Conservation (phyloP, 2,113 vertebrate genomes). For the Elephantulus edwardii region DNA sequence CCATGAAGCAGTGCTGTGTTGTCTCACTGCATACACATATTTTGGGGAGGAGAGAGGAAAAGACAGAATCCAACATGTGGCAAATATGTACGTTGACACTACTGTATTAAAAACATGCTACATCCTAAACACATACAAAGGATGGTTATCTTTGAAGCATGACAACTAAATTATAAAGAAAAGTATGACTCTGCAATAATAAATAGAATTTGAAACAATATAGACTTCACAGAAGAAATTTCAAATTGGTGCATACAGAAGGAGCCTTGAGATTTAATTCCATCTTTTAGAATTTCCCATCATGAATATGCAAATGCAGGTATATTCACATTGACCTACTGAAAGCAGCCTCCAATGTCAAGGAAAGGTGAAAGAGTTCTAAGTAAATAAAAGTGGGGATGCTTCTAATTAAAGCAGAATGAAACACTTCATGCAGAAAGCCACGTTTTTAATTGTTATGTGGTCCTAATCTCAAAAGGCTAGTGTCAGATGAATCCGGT, state of each 20-base stretch:
- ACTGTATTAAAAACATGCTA: neutral
- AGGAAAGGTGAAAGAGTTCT: neutral
- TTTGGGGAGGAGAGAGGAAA: too few relatives aligned
- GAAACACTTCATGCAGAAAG: slow-evolving; percentile 23
- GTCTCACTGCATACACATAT: too few relatives aligned
- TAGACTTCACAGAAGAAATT: slow-evolving; percentile 6
- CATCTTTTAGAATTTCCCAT: neutral
- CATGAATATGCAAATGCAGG: slow-evolving; percentile 36
- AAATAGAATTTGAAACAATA: slow-evolving; percentile 32
- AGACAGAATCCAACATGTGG: too few relatives aligned
- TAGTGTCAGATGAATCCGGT: slow-evolving; percentile 2
- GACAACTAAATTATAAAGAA: neutral
- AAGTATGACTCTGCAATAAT: neutral
- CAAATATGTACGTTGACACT: neutral
- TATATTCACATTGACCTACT: neutral
- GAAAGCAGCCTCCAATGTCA: slow-evolving; percentile 21
- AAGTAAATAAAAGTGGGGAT: slow-evolving; percentile 36
- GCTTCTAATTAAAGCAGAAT: slow-evolving; percentile 61
- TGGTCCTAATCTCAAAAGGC: slow-evolving; percentile 28
- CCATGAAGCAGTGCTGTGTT: neutral
- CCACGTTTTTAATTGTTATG: slow-evolving; percentile 46
- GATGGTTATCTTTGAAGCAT: neutral
- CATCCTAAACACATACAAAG: neutral
- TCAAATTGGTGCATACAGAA: slow-evolving; percentile 31
- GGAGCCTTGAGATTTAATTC: slow-evolving; percentile 43